These are phyloP conservation scores for Lagocephalus sceleratus DNA, from an alignment of 2,797 vertebrate species.

Conservation along the genomic window DNA sequence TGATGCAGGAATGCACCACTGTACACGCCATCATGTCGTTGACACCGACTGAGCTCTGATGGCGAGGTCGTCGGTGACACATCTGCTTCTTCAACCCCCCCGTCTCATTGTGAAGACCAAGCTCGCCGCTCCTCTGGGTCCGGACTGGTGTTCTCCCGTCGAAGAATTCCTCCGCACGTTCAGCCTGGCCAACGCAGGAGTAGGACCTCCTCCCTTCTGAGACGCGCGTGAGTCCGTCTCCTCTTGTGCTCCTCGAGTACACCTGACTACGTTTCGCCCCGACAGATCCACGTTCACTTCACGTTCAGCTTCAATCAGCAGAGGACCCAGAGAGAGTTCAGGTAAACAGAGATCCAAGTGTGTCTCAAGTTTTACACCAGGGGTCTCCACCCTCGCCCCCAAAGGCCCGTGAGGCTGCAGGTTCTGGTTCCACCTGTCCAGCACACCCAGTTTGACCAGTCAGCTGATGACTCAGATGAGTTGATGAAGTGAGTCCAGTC, in stretches of 20 bases:
- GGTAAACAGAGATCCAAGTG: slow-evolving; percentile 53
- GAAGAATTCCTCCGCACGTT: slow-evolving; percentile 61
- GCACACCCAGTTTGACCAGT: too few species aligned
- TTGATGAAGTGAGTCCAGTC: too few species aligned
- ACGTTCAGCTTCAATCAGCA: slow-evolving; percentile 40
- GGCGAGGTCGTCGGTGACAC: background rate
- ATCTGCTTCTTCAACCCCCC: background rate
- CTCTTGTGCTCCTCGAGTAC: background rate
- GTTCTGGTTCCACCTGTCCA: too few species aligned
- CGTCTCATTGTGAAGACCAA: background rate
- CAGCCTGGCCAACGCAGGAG: slow-evolving; percentile 62
- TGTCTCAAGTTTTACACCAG: too few species aligned
- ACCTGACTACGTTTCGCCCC: background rate
- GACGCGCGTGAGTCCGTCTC: background rate
- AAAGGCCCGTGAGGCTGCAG: too few species aligned
- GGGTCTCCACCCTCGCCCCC: too few species aligned
- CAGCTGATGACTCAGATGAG: too few species aligned
- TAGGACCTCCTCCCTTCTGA: slow-evolving; percentile 24
- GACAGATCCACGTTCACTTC: slow-evolving; percentile 63
- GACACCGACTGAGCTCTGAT: too few species aligned
- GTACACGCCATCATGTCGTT: too few species aligned
- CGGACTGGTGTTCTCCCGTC: slow-evolving; percentile 27
- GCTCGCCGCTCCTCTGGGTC: background rate
- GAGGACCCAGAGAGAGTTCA: slow-evolving; percentile 39
- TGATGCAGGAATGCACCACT: background rate